Conservation (phyloP, 2,888 invertebrate genomes). For the Neria commutata region DNA sequence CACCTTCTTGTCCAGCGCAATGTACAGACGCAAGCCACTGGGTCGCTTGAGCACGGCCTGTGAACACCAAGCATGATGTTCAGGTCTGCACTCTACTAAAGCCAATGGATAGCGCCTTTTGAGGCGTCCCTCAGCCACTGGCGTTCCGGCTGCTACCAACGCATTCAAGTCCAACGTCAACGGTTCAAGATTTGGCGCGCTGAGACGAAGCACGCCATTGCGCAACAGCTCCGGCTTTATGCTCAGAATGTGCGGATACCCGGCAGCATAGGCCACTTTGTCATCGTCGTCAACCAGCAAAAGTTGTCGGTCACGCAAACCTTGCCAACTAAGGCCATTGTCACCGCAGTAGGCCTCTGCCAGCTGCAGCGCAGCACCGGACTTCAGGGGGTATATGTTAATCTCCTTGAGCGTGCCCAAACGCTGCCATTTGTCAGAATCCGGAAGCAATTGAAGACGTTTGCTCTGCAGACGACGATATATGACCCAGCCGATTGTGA, state of each 20-base stretch:
- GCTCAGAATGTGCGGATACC: conserved; percentile 26
- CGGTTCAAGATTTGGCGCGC: conserved; percentile 17
- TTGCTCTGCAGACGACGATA: not conserved
- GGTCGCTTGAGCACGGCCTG: conserved; percentile 15
- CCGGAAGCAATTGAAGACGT: not conserved
- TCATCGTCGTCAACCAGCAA: conserved; percentile 13
- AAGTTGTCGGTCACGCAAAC: conserved; percentile 25
- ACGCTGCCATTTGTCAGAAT: conserved; percentile 19
- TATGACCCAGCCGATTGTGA: not conserved
- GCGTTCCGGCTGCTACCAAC: not conserved
- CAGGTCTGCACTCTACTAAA: conserved; percentile 20
- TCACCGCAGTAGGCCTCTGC: conserved; percentile 20
- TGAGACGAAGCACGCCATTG: conserved; percentile 10
- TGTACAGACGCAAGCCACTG: conserved; percentile 21
- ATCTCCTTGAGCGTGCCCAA: conserved; percentile 25
- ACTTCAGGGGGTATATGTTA: conserved; percentile 26
- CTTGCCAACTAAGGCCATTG: conserved; percentile 15
- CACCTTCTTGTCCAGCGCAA: conserved; percentile 12
- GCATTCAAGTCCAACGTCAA: conserved; percentile 19
- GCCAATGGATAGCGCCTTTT: conserved; percentile 2
- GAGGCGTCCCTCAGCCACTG: conserved; percentile 6
- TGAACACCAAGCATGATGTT: conserved; percentile 31
- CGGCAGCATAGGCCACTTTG: conserved; percentile 18
- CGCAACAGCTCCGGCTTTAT: conserved; percentile 18
- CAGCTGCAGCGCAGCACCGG: conserved; percentile 20